Evolutionary conservation across 2,888 invertebrate species (phyloP).

Genomic region (Drosophila neonasuta): DNA sequence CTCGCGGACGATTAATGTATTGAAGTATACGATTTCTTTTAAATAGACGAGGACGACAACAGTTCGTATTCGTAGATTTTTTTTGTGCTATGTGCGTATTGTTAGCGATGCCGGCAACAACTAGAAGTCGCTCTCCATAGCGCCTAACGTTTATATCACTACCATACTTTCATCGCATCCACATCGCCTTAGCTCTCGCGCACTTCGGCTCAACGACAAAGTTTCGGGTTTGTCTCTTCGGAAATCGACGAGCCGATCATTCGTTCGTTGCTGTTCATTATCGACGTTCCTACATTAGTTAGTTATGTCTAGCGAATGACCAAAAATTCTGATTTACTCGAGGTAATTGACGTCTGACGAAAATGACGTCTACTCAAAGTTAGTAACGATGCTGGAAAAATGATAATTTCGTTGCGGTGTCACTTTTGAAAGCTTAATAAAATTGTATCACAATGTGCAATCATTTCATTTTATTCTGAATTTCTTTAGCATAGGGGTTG

Average conservation of each 20-base stretch:
- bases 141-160: constrained; percentile 61
- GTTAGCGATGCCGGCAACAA: constrained; percentile 60
- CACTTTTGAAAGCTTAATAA: neutral
- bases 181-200: constrained; percentile 28
- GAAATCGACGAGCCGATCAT: neutral
- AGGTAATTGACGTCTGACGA: neutral
- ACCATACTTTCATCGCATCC: constrained; percentile 44
- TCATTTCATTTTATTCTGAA: neutral
- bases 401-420: neutral
- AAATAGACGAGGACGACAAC: constrained; percentile 43
- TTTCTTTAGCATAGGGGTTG: neutral
- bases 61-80: constrained; percentile 13
- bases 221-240: constrained; percentile 9
- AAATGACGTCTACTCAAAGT: neutral
- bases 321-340: constrained; percentile 30
- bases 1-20: constrained; percentile 15
- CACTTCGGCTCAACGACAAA: constrained; percentile 22
- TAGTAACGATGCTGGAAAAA: neutral
- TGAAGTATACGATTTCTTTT: constrained; percentile 12
- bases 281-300: constrained; percentile 45
- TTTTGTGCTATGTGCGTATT: constrained; percentile 41
- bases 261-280: neutral
- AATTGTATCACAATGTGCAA: neutral
- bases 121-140: constrained; percentile 52
- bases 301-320: constrained; percentile 24